Conservation (phyloP, 2,888 invertebrate genomes). For the Eristalis arbustorum region DNA sequence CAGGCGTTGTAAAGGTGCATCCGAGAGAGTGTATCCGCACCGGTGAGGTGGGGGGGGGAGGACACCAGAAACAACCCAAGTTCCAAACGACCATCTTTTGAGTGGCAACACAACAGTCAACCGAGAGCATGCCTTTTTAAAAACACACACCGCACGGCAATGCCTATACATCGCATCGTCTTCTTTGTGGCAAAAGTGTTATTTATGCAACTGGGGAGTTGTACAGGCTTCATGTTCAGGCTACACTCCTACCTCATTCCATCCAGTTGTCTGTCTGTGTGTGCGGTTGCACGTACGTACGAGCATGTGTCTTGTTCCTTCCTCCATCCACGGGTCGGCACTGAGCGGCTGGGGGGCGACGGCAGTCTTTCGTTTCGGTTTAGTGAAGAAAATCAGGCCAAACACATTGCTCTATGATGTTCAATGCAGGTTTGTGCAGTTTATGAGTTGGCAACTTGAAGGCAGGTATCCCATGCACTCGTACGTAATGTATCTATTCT, state of each 20-base stretch:
- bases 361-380: slow-evolving; percentile 3
- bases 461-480: slow-evolving; percentile 4
- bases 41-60: neutral
- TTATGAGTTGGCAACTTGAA: slow-evolving; percentile 43
- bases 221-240: slow-evolving; percentile 48
- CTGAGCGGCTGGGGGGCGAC: too few relatives aligned
- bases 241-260: slow-evolving; percentile 16
- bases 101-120: slow-evolving; percentile 66
- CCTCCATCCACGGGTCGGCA: neutral
- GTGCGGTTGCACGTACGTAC: neutral
- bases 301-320: neutral
- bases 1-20: slow-evolving; percentile 49
- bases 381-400: slow-evolving; percentile 51
- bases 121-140: slow-evolving; percentile 46
- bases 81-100: slow-evolving; percentile 62
- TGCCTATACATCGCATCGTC: slow-evolving; percentile 43
- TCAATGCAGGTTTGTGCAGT: slow-evolving; percentile 46
- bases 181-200: slow-evolving; percentile 63
- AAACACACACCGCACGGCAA: slow-evolving; percentile 48
- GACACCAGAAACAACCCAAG: slow-evolving; percentile 16
- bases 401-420: slow-evolving; percentile 48
- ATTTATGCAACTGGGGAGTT: slow-evolving; percentile 61
- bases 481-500: slow-evolving; percentile 5
- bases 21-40: neutral
- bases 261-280: neutral